Base-by-base conservation (phyloP, 2,797 vertebrate species). In the Dicrostonyx torquatus region DNA sequence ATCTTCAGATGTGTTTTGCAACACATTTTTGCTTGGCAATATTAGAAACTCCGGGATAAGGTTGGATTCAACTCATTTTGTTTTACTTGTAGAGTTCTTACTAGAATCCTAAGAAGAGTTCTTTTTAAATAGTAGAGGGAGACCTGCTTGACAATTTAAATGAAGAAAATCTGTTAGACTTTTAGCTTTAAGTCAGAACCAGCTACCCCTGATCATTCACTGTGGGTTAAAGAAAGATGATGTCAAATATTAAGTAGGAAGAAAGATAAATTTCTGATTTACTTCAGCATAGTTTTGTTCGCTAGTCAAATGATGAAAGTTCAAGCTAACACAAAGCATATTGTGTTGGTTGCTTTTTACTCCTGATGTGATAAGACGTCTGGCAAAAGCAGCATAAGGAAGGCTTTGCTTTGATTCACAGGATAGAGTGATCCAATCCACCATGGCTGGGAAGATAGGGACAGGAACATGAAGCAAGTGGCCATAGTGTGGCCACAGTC, bases 101-200 rank as follows among this genome's bases (percentile, higher is more conserved):
- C 20, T 94, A 84, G 24, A 91, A 80, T 87, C 68, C 37, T 80
- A 92, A 66, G 0, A 18, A 68, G 22, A 85, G 26, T 85, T 94
- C 45, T 92, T 92, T 93, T 9, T 55, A 79, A 80, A 89, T 55
- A 24, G 55, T 64, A 90, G 94, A 96, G 60, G 14, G 87, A 95
- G 87, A 62, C 92, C 53, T 94, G 20, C 78, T 91, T 93, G 45
- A 93, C 58, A 87, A 82, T 84, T 87, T 48, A 89, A 26, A 95
- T 34, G 73, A 60, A 75, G 80, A 92, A 84, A 73, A 86, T 77
- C 20, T 55, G 37, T 45, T 73, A 0, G 0, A 24, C 85, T 95
- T 88, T 79, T 78, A 90, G 17, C 12, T 48, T 91, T 89, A 88
- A 94, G 82, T 86, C 55, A 58, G 95, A 94, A 73, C 5, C 6